phyloP scores from a whole-genome alignment of 1,140 invertebrate genomes.

The Vanessa tameamea region DNA sequence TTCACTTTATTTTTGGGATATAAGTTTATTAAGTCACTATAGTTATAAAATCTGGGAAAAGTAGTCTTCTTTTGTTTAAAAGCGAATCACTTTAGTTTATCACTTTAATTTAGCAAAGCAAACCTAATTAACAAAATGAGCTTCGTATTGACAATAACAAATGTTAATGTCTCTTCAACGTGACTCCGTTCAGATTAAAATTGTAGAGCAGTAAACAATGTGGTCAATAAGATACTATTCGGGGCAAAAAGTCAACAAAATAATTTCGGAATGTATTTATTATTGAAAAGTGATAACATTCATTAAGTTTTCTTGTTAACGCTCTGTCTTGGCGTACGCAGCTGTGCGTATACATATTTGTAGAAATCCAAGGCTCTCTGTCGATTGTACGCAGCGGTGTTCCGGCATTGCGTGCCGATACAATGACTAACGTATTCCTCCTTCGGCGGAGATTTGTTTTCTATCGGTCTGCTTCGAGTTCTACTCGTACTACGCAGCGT shows the following conservation, averaged over 20 bases:
- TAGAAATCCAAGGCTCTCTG: constrained; percentile 78
- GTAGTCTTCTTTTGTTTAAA: too few species aligned
- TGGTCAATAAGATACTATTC: constrained; percentile 23
- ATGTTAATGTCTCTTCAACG: not conserved
- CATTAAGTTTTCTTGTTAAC: constrained; percentile 53
- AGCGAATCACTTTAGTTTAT: too few species aligned
- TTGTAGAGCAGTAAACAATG: constrained; percentile 9
- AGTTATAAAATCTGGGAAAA: too few species aligned
- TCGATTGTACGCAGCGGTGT: constrained; percentile 63
- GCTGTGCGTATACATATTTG: constrained; percentile 75
- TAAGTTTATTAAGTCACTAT: too few species aligned
- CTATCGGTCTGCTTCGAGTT: constrained; percentile 44
- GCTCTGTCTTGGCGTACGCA: constrained; percentile 56
- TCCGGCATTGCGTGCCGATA: constrained; percentile 58
- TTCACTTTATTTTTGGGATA: too few species aligned
- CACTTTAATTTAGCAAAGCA: too few species aligned
- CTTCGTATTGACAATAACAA: constrained; percentile 21
- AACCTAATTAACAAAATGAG: not conserved
- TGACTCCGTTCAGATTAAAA: constrained; percentile 13
- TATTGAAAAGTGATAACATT: constrained; percentile 44
- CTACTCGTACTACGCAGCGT: constrained; percentile 63
- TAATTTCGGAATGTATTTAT: constrained; percentile 32
- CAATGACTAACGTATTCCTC: constrained; percentile 61
- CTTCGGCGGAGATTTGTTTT: constrained; percentile 45
- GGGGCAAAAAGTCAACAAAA: constrained; percentile 38